Base-by-base conservation (phyloP, 2,888 invertebrate species). In the Pachycephus smyrnensis region DNA sequence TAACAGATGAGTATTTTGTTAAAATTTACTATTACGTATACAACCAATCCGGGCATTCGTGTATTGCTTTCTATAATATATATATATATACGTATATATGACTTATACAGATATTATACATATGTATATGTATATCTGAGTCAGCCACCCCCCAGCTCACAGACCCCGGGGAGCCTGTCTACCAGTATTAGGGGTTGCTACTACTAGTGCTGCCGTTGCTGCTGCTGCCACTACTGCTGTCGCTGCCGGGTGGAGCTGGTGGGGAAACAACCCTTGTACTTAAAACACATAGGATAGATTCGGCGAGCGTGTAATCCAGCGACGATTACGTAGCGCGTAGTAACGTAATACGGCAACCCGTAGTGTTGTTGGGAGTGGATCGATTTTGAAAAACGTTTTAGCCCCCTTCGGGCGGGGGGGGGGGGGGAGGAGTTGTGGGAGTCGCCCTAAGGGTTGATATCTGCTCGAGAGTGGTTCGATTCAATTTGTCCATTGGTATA, bases 401-500 rank as follows among this genome's bases (percentile, higher is more conserved):
- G 55, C 55, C 55, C 55, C 55, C 1, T 55, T 55, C 0, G 55
- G 40, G 40, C 1, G 55, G 55, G 9, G 2, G 23, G 4, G 23
- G 55, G 55, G 55, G 35, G 6, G 9, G 55, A 2, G 23, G 23
- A 55, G 6, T 55, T 15, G 55, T 55, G 23, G 55, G 55, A 55
- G 23, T 23, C 55, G 23, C 55, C 55, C 55, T 55, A 55, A 55
- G 55, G 55, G 55, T 23, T 55, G 55, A 55, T 55, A 55, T 55
- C 55, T 55, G 55, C 55, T 55, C 55, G 55, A 55, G 55, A 55
- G 55, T 55, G 55, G 55, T 55, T 55, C 55, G 55, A 55, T 85
- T 87, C 86, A 88, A 88, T 89, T 89, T 88, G 86, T 86, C 86
- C 79, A 55, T 55, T 23, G 23, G 23, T 2, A 9, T 55, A 55